Conservation (phyloP, 2,113 vertebrate genomes). For the Sakesphorus luctuosus region DNA sequence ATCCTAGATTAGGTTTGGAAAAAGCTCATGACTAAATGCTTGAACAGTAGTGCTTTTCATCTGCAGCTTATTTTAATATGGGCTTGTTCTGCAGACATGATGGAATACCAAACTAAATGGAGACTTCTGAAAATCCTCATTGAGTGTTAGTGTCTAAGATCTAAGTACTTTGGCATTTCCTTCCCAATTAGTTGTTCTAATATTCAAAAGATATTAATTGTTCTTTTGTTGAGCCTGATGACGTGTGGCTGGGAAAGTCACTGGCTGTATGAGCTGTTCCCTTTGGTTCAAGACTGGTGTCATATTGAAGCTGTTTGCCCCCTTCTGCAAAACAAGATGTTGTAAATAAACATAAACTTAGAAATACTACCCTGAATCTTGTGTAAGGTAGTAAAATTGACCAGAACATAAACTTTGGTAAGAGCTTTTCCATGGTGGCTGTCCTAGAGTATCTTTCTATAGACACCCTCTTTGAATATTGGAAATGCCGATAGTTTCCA, state of each 20-base stretch:
- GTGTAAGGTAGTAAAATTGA: neutral
- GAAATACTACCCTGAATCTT: neutral
- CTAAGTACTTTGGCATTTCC: constrained; percentile 61
- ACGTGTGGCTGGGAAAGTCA: neutral
- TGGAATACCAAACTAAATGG: constrained; percentile 18
- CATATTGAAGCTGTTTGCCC: neutral
- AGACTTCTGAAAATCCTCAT: constrained; percentile 2
- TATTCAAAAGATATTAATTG: neutral
- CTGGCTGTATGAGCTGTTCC: neutral
- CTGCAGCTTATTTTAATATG: neutral
- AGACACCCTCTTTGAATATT: neutral
- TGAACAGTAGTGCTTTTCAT: constrained; percentile 50
- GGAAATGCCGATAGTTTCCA: neutral
- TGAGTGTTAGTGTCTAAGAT: neutral
- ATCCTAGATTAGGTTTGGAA: neutral
- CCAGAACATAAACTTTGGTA: neutral
- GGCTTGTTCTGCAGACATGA: constrained; percentile 1
- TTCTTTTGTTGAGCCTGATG: constrained; percentile 10
- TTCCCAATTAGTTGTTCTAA: constrained; percentile 32
- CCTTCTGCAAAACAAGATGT: neutral
- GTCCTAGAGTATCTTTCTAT: neutral
- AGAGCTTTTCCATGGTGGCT: neutral
- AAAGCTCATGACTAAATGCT: neutral
- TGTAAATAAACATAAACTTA: neutral
- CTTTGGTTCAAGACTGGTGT: neutral